phyloP scores from a whole-genome alignment of 2,888 invertebrate species.

The Caenorhabditis macrosperma region DNA sequence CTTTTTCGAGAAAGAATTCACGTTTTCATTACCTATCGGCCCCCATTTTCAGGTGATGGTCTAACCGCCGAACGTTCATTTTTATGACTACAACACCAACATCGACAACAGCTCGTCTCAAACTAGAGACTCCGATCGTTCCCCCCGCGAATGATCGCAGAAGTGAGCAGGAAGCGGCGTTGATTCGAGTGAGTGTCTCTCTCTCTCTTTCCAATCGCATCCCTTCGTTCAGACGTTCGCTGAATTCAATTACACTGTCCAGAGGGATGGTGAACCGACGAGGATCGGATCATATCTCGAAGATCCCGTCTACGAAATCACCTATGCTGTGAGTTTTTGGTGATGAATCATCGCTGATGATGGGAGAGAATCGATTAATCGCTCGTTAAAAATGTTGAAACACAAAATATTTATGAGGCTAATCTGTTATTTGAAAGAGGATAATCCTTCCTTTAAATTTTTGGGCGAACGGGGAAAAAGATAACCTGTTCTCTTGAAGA shows the following conservation, averaged over 20 bases:
- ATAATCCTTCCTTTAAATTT: too few species aligned
- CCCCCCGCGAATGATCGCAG: too few species aligned
- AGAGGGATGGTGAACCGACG: slow-evolving; percentile 7
- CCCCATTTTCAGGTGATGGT: neutral
- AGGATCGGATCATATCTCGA: slow-evolving; percentile 12
- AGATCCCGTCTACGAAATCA: slow-evolving; percentile 13
- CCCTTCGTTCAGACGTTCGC: neutral
- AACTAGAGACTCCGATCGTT: slow-evolving; percentile 13
- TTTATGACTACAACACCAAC: neutral
- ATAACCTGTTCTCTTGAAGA: too few species aligned
- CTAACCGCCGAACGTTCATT: neutral
- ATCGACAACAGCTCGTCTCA: neutral
- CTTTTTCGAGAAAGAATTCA: neutral
- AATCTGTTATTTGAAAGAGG: too few species aligned
- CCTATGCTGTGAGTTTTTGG: neutral
- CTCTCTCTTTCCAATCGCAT: neutral
- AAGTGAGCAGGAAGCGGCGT: neutral
- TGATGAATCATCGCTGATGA: too few species aligned
- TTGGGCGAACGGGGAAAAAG: too few species aligned
- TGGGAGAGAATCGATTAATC: too few species aligned
- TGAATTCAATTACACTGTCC: neutral
- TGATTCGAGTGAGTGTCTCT: neutral
- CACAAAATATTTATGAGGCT: too few species aligned
- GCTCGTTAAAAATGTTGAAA: too few species aligned
- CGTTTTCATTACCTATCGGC: neutral